Evolutionary conservation across 2,113 vertebrate genomes (phyloP).

Genomic region (Rafetus swinhoei): DNA sequence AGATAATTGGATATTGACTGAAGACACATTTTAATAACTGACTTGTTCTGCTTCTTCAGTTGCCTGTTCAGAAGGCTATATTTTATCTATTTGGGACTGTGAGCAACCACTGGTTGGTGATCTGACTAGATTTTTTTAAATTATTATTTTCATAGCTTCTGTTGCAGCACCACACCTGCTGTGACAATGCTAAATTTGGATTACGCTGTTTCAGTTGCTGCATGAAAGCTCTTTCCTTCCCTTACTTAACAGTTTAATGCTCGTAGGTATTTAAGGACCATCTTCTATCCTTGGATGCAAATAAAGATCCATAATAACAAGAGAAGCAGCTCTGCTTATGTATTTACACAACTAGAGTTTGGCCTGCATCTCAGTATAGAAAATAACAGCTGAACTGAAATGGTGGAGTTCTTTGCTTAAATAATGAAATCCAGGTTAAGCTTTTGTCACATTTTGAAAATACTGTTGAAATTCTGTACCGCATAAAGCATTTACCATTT

Average conservation of each 20-base stretch:
- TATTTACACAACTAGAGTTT: background rate
- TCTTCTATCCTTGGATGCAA: rapidly evolving
- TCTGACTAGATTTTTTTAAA: background rate
- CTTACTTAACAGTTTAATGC: background rate
- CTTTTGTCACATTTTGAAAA: background rate
- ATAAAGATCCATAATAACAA: rapidly evolving
- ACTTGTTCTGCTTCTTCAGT: background rate
- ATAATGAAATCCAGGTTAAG: background rate
- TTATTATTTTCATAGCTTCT: background rate
- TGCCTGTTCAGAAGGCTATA: background rate
- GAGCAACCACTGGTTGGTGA: background rate
- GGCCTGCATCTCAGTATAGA: rapidly evolving
- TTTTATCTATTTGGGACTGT: background rate
- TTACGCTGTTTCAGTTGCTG: background rate
- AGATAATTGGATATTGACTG: background rate
- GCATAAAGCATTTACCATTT: too few species aligned
- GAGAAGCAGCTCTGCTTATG: rapidly evolving
- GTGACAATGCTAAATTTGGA: background rate
- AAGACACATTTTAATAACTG: background rate
- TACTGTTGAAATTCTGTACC: background rate
- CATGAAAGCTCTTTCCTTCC: background rate
- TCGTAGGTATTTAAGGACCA: background rate
- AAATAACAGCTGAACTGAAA: rapidly evolving
- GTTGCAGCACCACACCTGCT: background rate
- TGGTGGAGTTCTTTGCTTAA: rapidly evolving